A percentile compares a stretch with the other conserved stretches of the same genome.
Evolutionary conservation across 2,113 vertebrate genomes (phyloP).

Genomic region (Pavo muticus): DNA sequence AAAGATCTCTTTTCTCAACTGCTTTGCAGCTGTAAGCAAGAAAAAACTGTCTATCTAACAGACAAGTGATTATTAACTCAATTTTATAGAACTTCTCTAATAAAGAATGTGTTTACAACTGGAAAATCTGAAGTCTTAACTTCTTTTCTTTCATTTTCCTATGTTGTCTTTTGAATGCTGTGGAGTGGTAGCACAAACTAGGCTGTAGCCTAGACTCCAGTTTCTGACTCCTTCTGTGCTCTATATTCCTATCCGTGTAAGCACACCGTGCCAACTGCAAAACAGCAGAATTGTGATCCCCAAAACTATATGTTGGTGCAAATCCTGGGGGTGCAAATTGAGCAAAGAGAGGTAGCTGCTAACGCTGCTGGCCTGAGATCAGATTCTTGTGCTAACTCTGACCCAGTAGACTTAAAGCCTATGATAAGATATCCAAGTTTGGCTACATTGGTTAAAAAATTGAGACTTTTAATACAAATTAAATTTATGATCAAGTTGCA

Average conservation of each 20-base stretch:
- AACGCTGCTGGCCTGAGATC: not conserved
- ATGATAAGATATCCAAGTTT: not conserved
- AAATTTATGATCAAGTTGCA: not conserved
- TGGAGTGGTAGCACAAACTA: not conserved
- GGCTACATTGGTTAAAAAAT: not conserved
- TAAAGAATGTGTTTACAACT: conserved; percentile 19
- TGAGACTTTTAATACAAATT: not conserved
- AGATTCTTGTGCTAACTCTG: not conserved
- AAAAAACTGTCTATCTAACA: not conserved
- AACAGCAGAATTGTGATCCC: not conserved
- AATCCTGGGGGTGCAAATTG: not conserved
- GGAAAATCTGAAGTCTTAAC: not conserved
- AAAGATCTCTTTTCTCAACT: not conserved
- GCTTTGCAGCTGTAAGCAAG: not conserved
- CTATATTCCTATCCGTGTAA: not conserved
- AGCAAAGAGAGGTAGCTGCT: not conserved
- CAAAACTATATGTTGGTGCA: not conserved
- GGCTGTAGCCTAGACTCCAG: not conserved
- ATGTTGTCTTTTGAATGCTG: not conserved
- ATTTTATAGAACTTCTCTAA: conserved; percentile 6
- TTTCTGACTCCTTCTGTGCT: not conserved
- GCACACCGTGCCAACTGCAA: fast-evolving
- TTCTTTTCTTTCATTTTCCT: not conserved
- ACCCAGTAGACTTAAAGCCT: not conserved
- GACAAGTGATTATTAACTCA: conserved; percentile 13